These are phyloP conservation scores for Sebastes minor DNA, from an alignment of 2,797 vertebrate genomes.

Conservation along the genomic window DNA sequence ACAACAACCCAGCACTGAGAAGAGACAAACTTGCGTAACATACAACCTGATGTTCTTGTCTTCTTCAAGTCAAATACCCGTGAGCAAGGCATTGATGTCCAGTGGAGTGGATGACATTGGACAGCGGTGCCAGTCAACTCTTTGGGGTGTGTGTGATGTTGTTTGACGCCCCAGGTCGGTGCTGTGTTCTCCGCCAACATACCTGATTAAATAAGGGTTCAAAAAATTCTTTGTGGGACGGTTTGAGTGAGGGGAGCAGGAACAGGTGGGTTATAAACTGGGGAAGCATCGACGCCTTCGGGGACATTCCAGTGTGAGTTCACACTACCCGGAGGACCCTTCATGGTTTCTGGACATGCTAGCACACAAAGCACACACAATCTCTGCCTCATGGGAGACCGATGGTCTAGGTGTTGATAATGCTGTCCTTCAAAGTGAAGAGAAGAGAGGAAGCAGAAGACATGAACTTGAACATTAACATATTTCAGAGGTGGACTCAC, in stretches of 20 bases:
- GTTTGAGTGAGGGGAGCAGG: conserved; percentile 20
- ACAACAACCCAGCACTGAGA: not conserved
- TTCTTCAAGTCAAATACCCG: not conserved
- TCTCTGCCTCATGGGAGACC: not conserved
- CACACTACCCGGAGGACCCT: conserved; percentile 14
- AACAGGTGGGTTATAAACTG: conserved; percentile 46
- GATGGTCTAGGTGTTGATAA: conserved; percentile 4
- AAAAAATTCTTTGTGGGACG: conserved; percentile 12
- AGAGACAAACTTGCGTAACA: not conserved
- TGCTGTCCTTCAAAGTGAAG: conserved; percentile 1
- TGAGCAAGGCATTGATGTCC: conserved; percentile 18
- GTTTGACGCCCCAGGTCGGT: conserved; percentile 3
- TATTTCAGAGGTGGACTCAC: not conserved
- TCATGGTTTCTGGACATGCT: conserved; percentile 17
- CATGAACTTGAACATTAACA: not conserved
- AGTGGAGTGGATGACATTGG: conserved; percentile 14
- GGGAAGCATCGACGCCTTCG: conserved; percentile 46
- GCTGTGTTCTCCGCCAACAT: not conserved
- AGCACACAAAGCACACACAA: not conserved
- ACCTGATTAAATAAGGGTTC: conserved; percentile 46
- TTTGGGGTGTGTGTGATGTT: not conserved
- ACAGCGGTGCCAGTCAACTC: conserved; percentile 20
- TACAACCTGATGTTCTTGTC: not conserved
- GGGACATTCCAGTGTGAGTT: conserved; percentile 70
- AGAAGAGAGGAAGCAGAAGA: not conserved